A percentile compares a stretch with the other conserved stretches of the same genome.
These are phyloP conservation scores for Colletes gigas DNA, from an alignment of 1,140 invertebrate species.

Conservation along the genomic window DNA sequence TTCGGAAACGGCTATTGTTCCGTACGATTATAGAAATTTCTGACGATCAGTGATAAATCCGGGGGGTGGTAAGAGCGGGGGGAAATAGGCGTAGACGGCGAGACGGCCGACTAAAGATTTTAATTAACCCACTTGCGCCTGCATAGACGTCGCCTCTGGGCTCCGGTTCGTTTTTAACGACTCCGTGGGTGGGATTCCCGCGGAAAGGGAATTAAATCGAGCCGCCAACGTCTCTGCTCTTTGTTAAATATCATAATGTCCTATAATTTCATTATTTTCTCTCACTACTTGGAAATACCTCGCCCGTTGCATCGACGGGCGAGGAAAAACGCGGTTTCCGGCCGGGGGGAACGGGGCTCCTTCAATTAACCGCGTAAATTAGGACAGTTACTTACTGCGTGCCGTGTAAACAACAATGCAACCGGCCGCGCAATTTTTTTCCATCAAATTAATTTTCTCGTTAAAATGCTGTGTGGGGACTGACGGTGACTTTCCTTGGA, in stretches of 20 bases:
- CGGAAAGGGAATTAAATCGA: slow-evolving; percentile 43
- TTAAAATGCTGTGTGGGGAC: no score
- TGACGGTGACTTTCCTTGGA: no score
- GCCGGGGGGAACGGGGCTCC: not conserved
- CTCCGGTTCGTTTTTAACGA: slow-evolving; percentile 43
- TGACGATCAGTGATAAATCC: slow-evolving; percentile 32
- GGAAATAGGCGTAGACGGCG: slow-evolving; percentile 8
- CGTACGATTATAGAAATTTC: slow-evolving; percentile 16
- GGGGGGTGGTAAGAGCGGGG: not conserved
- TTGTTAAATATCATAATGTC: slow-evolving; percentile 50
- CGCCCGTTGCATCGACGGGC: not conserved
- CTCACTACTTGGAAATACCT: no score
- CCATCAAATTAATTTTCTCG: not conserved
- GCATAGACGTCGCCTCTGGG: slow-evolving; percentile 10
- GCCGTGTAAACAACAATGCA: not conserved
- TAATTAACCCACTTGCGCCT: slow-evolving; percentile 55
- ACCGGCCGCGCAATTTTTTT: not conserved
- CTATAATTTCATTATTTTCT: slow-evolving; percentile 44
- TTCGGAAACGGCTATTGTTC: slow-evolving; percentile 12
- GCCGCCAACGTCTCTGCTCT: slow-evolving; percentile 43
- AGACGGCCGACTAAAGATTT: slow-evolving; percentile 41
- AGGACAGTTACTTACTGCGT: slow-evolving; percentile 16
- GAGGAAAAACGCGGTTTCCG: not conserved
- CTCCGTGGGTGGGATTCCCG: slow-evolving; percentile 17
- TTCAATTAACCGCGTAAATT: slow-evolving; percentile 31